Evolutionary conservation across 1,140 invertebrate genomes (phyloP), one percentile per base, ranked within the genome.

Genomic region (Latrodectus geometricus): DNA sequence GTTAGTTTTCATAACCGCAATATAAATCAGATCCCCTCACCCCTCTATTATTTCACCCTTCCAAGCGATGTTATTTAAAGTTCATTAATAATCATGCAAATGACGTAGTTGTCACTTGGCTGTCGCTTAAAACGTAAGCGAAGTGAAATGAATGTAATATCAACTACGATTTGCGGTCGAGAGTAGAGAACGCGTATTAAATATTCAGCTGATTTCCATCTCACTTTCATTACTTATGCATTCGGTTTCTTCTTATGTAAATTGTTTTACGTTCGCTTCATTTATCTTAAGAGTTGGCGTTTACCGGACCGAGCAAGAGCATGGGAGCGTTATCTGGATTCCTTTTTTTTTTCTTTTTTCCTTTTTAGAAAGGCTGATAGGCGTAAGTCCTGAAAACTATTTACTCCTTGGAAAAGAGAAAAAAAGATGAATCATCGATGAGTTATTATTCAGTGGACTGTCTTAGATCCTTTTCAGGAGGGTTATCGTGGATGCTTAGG

Each of bases 231-330:
- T 83, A 74, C 80, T 83, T 83, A 83, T 83, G 80, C 80, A 83
- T 83, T 74, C 80, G 48, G 80, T 83, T 83, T 83, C 80, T 83
- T 83, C 80, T 83, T 83, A 83, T 83, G 80, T 83, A 83, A 83
- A 83, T 83, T 83, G 72, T 83, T 83, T 74, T 83, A 83, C 69
- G 80, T 70, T 35, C 12, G 17, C 20, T 23, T 72, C 80, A 83
- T 83, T 83, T 83, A 83, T 83, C 70, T 83, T 52, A 56, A 23
- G 79, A n/a, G 50, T n/a, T n/a, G 49, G 35, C 14, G 68, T 52
- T 50, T 48, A 61, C 48, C 49, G 77, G 69, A 61, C 54, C 54
- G 11, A 11, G 54, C 17, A 35, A 17, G 54, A 21, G 12, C 20
- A 23, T n/a, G 20, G 23, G 14, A 74, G 79, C 79, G 68, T 81